Conservation (phyloP, 2,113 vertebrate species). For the Lathamus discolor region DNA sequence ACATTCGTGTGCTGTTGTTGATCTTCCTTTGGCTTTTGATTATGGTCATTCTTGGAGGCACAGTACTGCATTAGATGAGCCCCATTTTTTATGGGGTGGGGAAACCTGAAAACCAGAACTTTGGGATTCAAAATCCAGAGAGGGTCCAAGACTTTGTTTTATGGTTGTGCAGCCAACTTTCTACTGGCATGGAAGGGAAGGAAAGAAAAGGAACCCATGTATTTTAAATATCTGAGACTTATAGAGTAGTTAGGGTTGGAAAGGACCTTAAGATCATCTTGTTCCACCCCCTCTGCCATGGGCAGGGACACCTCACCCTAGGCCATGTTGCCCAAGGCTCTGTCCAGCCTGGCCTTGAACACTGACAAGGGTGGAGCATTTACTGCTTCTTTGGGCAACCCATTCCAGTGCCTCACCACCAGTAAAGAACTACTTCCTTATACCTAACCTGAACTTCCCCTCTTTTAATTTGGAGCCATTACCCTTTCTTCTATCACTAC, state of each 20-base stretch:
- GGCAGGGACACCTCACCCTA: neutral
- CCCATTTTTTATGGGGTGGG: accelerated
- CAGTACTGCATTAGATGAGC: neutral
- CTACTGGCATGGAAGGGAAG: neutral
- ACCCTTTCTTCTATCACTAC: neutral
- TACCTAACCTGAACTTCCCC: neutral
- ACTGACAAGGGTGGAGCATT: neutral
- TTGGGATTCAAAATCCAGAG: neutral
- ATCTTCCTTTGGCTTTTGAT: neutral
- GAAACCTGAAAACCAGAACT: neutral
- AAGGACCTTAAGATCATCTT: neutral
- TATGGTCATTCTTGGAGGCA: neutral
- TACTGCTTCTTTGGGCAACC: neutral
- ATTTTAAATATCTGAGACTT: neutral
- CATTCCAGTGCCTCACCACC: neutral
- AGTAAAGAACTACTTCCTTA: neutral
- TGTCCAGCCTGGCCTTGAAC: neutral
- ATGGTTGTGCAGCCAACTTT: neutral
- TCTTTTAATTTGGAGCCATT: neutral
- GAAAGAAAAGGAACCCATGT: neutral
- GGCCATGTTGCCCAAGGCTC: neutral
- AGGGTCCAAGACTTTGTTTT: neutral
- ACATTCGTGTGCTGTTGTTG: neutral
- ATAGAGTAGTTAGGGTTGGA: neutral
- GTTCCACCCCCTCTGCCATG: neutral